Percentiles rank a stretch among this genome's conserved stretches.
Evolutionary conservation across 2,797 vertebrate species (phyloP).

Genomic region (Furcifer pardalis): DNA sequence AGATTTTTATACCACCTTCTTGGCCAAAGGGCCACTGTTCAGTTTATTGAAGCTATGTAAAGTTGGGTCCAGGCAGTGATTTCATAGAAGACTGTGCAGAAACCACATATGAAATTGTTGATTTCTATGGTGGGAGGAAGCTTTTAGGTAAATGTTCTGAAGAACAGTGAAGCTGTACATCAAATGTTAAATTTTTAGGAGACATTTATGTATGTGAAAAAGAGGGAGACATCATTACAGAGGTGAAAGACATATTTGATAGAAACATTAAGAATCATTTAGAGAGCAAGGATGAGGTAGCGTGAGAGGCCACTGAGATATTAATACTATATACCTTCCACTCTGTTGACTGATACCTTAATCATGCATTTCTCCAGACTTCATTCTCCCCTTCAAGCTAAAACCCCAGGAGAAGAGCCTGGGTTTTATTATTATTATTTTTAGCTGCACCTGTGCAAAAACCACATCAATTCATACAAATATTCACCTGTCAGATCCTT

Average conservation of each 20-base stretch:
- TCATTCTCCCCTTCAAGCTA: background rate
- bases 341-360: background rate
- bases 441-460: constrained; percentile 13
- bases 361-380: background rate
- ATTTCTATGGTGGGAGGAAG: too few relatives aligned
- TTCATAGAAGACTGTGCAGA: too few relatives aligned
- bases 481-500: constrained; percentile 8
- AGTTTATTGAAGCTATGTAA: too few relatives aligned
- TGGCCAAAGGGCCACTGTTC: too few relatives aligned
- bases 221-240: background rate
- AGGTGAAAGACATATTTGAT: background rate
- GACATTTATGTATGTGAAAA: background rate
- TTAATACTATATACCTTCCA: background rate
- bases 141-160: too few relatives aligned
- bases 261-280: background rate
- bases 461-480: constrained; percentile 9
- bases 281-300: background rate
- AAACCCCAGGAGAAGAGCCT: background rate
- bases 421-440: constrained; percentile 14
- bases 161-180: too few relatives aligned
- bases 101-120: too few relatives aligned
- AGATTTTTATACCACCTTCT: too few relatives aligned
- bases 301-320: background rate
- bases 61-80: too few relatives aligned
- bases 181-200: too few relatives aligned